These are phyloP conservation scores for Protosalanx chinensis DNA, from an alignment of 2,797 vertebrate genomes.

Conservation along the genomic window DNA sequence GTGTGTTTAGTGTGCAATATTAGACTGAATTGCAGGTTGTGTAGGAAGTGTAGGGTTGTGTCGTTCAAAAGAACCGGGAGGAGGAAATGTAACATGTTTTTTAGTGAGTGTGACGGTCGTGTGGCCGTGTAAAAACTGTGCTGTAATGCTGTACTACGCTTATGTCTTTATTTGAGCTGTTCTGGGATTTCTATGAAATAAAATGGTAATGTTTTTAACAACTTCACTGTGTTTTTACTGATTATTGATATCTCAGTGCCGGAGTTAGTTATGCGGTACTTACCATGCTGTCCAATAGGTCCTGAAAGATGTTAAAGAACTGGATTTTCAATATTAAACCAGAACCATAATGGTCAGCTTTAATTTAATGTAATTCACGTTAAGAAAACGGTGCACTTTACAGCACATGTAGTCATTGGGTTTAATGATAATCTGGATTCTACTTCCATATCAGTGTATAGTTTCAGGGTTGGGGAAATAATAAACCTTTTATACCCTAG, in stretches of 20 bases:
- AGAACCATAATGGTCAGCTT: too few relatives aligned
- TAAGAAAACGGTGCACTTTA: too few relatives aligned
- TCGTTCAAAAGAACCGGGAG: constrained; percentile 48
- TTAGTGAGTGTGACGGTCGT: constrained; percentile 55
- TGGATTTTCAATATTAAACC: too few relatives aligned
- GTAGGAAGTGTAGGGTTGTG: constrained; percentile 14
- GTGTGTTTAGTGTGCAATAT: constrained; percentile 75
- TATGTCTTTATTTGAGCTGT: constrained; percentile 62
- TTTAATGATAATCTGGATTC: too few relatives aligned
- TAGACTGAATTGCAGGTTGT: constrained; percentile 48
- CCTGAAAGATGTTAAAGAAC: too few relatives aligned
- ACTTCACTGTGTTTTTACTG: constrained; percentile 6
- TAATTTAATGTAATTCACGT: too few relatives aligned
- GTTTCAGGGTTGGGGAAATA: too few relatives aligned
- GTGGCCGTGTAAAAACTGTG: constrained; percentile 37
- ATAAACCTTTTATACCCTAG: too few relatives aligned
- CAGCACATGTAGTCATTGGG: too few relatives aligned
- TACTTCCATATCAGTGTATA: too few relatives aligned
- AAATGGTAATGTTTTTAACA: constrained; percentile 64
- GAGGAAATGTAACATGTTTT: constrained; percentile 40
- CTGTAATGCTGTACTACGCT: constrained; percentile 44
- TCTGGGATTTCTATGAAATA: constrained; percentile 68
- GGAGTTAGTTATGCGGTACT: too few relatives aligned
- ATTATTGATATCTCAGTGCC: neutral
- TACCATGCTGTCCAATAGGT: too few relatives aligned